Evolutionary conservation across 2,888 invertebrate species (phyloP), one percentile per base, ranked within the genome.

Genomic region (Tigriopus californicus): DNA sequence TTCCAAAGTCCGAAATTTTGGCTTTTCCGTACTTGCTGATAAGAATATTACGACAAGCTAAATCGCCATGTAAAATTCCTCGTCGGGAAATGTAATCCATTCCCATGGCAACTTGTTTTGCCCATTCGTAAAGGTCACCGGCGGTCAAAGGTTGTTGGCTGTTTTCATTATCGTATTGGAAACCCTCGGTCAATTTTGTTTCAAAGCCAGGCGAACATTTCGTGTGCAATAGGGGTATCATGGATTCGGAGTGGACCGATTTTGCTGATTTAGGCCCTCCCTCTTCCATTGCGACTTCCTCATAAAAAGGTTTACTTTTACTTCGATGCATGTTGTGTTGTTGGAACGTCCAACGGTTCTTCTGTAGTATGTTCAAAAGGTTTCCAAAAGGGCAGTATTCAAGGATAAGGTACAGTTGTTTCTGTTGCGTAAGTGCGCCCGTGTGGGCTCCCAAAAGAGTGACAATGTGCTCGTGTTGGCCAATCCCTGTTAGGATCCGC

Each of bases 1-100:
- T 74, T 12, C 95, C 95, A 72, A 95, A 95, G 72, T 95, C 94
- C 69, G 92, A 92, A 64, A 95, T 94, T 72, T 95, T 95, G 0
- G 94, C 90, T 2, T 94, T 76, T 68, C 91, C 88, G 64, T 87
- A 80, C 58, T 90, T 89, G 2, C 89, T 84, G 22, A 95, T 71
- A 11, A 94, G 73, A n/a, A 60, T 58, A n/a, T 58, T 58, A 47
- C 55, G 24, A 47, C 55, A 60, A 20, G 49, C 55, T 18, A 60
- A 33, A 40, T 58, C 55, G 24, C 55, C 42, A 58, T 49, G 57
- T 18, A 58, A 41, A 24, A 63, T 61, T 61, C 61, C 62, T 15
- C 61, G 61, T 18, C 42, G 44, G 13, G 62, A 49, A n/a, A 64
- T 59, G 47, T 63, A 64, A 15, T 64, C 62, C 64, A 64, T 64